phyloP scores from a whole-genome alignment of 2,797 vertebrate species.

The Miichthys miiuy region DNA sequence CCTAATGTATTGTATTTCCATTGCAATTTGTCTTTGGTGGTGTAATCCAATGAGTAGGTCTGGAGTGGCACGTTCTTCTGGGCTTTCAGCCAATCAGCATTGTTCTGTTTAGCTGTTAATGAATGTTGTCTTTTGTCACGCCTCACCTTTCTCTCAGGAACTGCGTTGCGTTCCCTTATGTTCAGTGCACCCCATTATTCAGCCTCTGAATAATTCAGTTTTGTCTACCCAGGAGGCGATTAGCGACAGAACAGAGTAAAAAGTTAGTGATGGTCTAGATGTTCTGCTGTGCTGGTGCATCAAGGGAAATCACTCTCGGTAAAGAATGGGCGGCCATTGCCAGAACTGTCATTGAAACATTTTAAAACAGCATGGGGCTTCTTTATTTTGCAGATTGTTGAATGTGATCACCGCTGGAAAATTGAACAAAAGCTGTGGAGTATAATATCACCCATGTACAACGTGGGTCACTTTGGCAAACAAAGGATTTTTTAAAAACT shows the following conservation, averaged over 20 bases:
- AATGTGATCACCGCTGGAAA: neutral
- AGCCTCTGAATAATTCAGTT: conserved; percentile 70
- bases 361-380: conserved; percentile 39
- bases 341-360: conserved; percentile 26
- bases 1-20: conserved; percentile 35
- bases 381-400: conserved; percentile 11
- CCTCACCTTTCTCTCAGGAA: conserved; percentile 50
- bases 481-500: neutral
- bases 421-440: neutral
- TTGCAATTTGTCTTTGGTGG: conserved; percentile 36
- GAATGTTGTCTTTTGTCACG: conserved; percentile 51
- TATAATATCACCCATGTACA: conserved; percentile 1
- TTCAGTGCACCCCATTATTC: conserved; percentile 55
- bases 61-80: conserved; percentile 17
- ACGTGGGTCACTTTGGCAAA: neutral
- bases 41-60: conserved; percentile 23
- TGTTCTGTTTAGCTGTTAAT: conserved; percentile 47
- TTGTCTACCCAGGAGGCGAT: conserved; percentile 55
- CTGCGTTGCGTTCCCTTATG: conserved; percentile 38
- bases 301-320: conserved; percentile 48
- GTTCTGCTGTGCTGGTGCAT: conserved; percentile 38
- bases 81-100: conserved; percentile 40
- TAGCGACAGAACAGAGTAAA: conserved; percentile 43
- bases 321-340: conserved; percentile 57
- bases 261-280: conserved; percentile 49